phyloP scores from a whole-genome alignment of 2,113 vertebrate genomes.

The Salvelinus fontinalis region DNA sequence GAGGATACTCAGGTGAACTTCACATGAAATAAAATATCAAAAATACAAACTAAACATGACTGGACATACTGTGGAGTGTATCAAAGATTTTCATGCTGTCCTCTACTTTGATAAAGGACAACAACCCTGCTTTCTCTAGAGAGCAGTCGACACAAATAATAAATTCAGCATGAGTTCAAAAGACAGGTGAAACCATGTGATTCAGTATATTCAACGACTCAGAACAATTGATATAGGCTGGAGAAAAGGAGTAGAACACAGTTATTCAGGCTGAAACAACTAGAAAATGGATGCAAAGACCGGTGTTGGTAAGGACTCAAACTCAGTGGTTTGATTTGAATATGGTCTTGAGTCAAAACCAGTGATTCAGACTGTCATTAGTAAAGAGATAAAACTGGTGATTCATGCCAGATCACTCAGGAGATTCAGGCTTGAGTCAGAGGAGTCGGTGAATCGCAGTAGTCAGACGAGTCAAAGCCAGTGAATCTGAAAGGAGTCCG shows the following conservation, averaged over 20 bases:
- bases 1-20: slow-evolving; percentile 74
- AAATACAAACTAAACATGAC: slow-evolving; percentile 71
- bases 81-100: slow-evolving; percentile 55
- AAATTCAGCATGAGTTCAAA: slow-evolving; percentile 60
- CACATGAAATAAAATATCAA: slow-evolving; percentile 74
- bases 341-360: not conserved
- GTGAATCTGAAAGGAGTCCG: slow-evolving; percentile 30
- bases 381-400: slow-evolving; percentile 40
- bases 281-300: slow-evolving; percentile 19
- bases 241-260: slow-evolving; percentile 43
- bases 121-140: slow-evolving; percentile 39
- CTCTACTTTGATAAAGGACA: slow-evolving; percentile 45
- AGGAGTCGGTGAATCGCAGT: not conserved
- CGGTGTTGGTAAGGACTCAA: not conserved
- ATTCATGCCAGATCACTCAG: slow-evolving; percentile 35
- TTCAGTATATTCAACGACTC: slow-evolving; percentile 53
- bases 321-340: not conserved
- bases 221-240: slow-evolving; percentile 43
- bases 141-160: slow-evolving; percentile 51
- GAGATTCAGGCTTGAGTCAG: slow-evolving; percentile 33
- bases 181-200: slow-evolving; percentile 59
- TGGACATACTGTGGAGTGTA: slow-evolving; percentile 60
- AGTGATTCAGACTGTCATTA: slow-evolving; percentile 19
- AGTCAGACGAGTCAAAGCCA: slow-evolving; percentile 29
- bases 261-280: slow-evolving; percentile 20